Conservation (phyloP, 2,888 invertebrate genomes). For the Cataglyphis rosenhaueri region DNA sequence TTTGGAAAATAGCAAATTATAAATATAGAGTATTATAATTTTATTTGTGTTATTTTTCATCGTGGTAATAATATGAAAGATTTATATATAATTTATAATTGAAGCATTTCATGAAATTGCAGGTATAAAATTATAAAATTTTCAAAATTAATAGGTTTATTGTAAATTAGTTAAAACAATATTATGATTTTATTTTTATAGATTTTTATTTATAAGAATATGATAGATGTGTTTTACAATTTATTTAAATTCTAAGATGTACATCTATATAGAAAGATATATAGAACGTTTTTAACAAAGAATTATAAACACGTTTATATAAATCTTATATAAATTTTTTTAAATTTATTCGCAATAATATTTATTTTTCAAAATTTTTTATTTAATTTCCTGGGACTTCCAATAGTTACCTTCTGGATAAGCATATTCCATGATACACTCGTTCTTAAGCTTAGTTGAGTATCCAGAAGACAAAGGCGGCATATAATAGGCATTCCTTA, state of each 20-base stretch:
- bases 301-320: not conserved
- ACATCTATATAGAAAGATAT: not conserved
- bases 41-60: not conserved
- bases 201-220: not conserved
- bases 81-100: not conserved
- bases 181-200: conserved; percentile 1
- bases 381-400: conserved; percentile 88
- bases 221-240: not conserved
- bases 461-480: conserved; percentile 94
- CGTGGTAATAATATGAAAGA: not conserved
- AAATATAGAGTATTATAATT: not conserved
- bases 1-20: conserved; percentile 76
- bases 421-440: conserved; percentile 89
- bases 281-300: not conserved
- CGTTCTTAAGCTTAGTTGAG: conserved; percentile 91
- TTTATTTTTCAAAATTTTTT: conserved; percentile 79
- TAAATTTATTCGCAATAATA: conserved; percentile 83
- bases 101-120: not conserved
- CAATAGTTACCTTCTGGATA: conserved; percentile 94
- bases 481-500: conserved; percentile 91
- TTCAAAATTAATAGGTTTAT: conserved; percentile 12
- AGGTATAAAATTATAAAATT: not conserved
- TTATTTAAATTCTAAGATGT: not conserved
- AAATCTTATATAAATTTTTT: conserved; percentile 52
- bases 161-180: not conserved